These are phyloP conservation scores for Marcusenius ussheri DNA, from an alignment of 2,113 vertebrate species.

Conservation along the genomic window DNA sequence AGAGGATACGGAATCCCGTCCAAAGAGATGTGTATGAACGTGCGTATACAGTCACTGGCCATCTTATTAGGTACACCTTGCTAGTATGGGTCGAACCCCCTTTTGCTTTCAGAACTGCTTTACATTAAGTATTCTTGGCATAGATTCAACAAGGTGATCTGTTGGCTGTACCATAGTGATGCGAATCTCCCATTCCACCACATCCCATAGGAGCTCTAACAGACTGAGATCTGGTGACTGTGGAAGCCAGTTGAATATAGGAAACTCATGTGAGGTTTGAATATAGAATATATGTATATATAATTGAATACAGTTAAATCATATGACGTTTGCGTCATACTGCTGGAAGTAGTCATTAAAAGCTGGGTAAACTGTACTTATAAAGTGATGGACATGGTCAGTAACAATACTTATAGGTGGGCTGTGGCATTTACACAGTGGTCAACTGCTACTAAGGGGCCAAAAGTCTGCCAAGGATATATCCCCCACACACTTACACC, in stretches of 20 bases:
- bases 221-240: background rate
- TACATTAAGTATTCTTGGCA: background rate
- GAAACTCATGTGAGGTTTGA: background rate
- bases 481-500: background rate
- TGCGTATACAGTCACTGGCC: background rate
- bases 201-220: background rate
- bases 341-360: background rate
- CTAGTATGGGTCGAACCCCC: background rate
- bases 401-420: background rate
- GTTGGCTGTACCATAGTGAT: background rate
- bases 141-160: background rate
- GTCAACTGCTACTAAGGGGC: background rate
- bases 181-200: background rate
- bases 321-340: background rate
- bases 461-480: background rate
- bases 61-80: background rate
- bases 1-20: background rate
- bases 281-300: no score
- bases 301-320: no score
- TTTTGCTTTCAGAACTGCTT: background rate
- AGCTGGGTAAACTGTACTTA: background rate
- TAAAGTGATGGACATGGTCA: background rate
- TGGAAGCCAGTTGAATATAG: background rate
- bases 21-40: background rate
- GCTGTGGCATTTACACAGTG: background rate